Conservation (phyloP, 1,140 invertebrate species). For the Cyrtorhinus lividipennis region DNA sequence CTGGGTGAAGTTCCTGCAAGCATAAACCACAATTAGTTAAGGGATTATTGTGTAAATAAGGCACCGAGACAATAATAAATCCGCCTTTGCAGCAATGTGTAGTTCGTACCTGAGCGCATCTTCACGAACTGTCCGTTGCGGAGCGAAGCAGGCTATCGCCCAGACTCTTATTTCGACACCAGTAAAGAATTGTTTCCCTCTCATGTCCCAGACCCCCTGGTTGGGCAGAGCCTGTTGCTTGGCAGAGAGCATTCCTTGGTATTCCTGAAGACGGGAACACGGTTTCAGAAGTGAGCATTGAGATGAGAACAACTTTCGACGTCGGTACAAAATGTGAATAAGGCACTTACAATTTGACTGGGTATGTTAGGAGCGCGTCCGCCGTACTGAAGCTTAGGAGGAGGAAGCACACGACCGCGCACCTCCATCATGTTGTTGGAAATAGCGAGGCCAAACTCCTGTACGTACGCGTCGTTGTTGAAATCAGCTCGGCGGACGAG, state of each 20-base stretch:
- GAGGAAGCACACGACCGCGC: conserved; percentile 85
- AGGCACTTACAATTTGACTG: conserved; percentile 16
- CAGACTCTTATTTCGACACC: conserved; percentile 98
- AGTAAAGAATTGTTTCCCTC: conserved; percentile 98
- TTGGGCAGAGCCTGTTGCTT: conserved; percentile 93
- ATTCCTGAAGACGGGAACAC: no score
- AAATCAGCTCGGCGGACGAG: conserved; percentile 93
- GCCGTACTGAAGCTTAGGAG: conserved; percentile 98
- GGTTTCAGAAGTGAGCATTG: background rate
- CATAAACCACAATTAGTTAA: conserved; percentile 14
- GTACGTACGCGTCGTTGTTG: conserved; percentile 96
- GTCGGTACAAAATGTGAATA: no score
- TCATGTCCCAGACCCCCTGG: conserved; percentile 99
- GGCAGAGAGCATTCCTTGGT: conserved; percentile 37
- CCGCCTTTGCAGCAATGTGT: no score
- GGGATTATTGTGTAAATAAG: background rate
- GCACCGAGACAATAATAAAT: conserved; percentile 2
- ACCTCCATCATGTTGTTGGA: conserved; percentile 99
- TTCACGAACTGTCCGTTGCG: conserved; percentile 91
- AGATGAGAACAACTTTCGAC: background rate
- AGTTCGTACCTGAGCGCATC: conserved; percentile 64
- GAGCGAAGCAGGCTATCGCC: conserved; percentile 99
- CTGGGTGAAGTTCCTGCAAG: conserved; percentile 73
- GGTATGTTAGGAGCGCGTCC: conserved; percentile 46
- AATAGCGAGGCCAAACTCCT: conserved; percentile 95